A percentile compares a stretch with the other conserved stretches of the same genome.
Conservation (phyloP, 2,888 invertebrate species). For the Harpalus rufipes region DNA sequence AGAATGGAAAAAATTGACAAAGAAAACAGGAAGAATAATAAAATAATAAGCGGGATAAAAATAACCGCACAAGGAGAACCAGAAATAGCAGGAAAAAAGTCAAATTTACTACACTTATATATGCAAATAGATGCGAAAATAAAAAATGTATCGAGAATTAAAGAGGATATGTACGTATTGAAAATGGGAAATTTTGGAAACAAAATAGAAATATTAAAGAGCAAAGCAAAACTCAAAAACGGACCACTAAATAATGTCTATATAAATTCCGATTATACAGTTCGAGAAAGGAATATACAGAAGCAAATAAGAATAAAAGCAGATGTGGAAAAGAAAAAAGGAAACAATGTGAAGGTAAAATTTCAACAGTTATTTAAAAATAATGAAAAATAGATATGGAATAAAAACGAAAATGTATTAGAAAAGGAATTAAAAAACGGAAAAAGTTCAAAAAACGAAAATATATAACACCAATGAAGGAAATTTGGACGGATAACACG, state of each 20-base stretch:
- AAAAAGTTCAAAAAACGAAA: not conserved
- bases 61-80: not conserved
- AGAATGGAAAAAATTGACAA: not conserved
- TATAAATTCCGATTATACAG: not conserved
- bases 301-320: not conserved
- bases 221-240: not conserved
- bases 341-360: not conserved
- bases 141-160: not conserved
- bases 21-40: not conserved
- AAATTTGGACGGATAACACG: not conserved
- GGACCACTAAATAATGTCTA: not conserved
- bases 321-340: not conserved
- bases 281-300: not conserved
- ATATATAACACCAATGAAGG: not conserved
- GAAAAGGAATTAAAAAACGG: not conserved
- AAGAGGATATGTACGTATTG: not conserved
- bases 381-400: not conserved
- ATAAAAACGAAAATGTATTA: no score
- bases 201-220: not conserved
- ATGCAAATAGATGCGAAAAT: not conserved
- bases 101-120: not conserved
- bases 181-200: not conserved
- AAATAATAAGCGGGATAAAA: not conserved
- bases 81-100: not conserved
- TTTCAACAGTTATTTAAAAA: not conserved